Percentiles rank a stretch among this genome's conserved stretches.
These are phyloP conservation scores for Metellina segmentata DNA, from an alignment of 2,888 invertebrate genomes.

Conservation along the genomic window DNA sequence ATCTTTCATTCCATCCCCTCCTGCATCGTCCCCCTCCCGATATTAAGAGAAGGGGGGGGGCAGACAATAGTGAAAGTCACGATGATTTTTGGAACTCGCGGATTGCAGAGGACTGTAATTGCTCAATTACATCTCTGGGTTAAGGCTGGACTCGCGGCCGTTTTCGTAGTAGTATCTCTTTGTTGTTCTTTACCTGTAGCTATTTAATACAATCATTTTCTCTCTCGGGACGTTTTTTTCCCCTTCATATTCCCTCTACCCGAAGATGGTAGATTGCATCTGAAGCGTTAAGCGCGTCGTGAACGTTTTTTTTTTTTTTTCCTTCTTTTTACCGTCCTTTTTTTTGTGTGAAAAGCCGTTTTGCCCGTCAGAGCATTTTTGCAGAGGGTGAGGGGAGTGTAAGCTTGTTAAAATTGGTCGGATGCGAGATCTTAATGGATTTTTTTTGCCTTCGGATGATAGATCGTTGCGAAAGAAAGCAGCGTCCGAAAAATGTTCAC, in stretches of 20 bases:
- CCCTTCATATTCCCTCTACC: not conserved
- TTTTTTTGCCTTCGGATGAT: not conserved
- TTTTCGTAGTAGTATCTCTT: conserved; percentile 46
- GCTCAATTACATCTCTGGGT: conserved; percentile 58
- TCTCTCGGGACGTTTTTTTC: not conserved
- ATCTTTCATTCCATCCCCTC: conserved; percentile 32
- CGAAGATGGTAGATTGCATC: conserved; percentile 19
- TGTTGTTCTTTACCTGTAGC: conserved; percentile 49
- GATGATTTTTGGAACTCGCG: conserved; percentile 24
- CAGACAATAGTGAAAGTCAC: conserved; percentile 55
- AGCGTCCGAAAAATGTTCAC: not conserved
- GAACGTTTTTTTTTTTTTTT: not conserved
- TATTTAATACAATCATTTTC: conserved; percentile 53
- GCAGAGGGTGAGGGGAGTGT: not conserved
- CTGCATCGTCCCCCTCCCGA: conserved; percentile 16
- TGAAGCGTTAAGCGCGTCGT: conserved; percentile 15
- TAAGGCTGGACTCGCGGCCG: conserved; percentile 28
- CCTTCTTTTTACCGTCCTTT: not conserved
- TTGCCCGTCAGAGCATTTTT: not conserved
- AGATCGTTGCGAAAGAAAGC: not conserved
- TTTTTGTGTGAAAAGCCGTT: not conserved
- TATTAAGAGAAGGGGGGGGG: conserved; percentile 30
- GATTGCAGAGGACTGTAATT: conserved; percentile 57
- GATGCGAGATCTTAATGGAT: conserved; percentile 27
- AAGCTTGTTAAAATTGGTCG: conserved; percentile 25